These are phyloP conservation scores for Ahaetulla prasina DNA, from an alignment of 2,113 vertebrate genomes.

Conservation along the genomic window DNA sequence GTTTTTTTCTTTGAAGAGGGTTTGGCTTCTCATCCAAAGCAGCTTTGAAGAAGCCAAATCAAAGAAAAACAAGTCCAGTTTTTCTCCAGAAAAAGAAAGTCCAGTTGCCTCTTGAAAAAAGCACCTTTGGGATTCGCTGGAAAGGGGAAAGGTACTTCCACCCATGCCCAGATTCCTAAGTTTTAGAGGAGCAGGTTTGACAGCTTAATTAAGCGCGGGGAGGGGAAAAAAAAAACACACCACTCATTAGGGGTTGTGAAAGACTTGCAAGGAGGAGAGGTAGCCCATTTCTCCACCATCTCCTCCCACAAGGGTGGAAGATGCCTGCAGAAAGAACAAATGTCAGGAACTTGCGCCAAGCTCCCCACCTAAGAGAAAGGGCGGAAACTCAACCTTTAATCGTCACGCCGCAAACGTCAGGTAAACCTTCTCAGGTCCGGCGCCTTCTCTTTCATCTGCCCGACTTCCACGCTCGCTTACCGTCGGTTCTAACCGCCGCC, in stretches of 20 bases:
- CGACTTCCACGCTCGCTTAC: neutral
- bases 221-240: rapidly evolving
- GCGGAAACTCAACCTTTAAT: neutral
- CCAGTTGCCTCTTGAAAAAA: too few relatives aligned
- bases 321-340: neutral
- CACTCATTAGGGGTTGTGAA: too few relatives aligned
- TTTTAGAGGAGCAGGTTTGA: neutral
- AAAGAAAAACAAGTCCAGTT: too few relatives aligned
- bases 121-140: neutral
- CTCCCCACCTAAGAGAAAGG: slow-evolving; percentile 33
- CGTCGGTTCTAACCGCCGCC: neutral
- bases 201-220: neutral
- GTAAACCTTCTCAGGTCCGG: neutral
- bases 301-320: neutral
- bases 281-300: neutral
- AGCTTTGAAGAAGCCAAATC: too few relatives aligned
- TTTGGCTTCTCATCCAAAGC: too few relatives aligned
- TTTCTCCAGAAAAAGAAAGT: too few relatives aligned
- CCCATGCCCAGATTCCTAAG: neutral
- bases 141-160: neutral
- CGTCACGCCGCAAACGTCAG: neutral
- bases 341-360: slow-evolving; percentile 23
- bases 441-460: neutral
- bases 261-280: neutral
- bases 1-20: too few relatives aligned